These are phyloP conservation scores for Saxidomus purpurata DNA, from an alignment of 1,140 invertebrate species.

Conservation along the genomic window DNA sequence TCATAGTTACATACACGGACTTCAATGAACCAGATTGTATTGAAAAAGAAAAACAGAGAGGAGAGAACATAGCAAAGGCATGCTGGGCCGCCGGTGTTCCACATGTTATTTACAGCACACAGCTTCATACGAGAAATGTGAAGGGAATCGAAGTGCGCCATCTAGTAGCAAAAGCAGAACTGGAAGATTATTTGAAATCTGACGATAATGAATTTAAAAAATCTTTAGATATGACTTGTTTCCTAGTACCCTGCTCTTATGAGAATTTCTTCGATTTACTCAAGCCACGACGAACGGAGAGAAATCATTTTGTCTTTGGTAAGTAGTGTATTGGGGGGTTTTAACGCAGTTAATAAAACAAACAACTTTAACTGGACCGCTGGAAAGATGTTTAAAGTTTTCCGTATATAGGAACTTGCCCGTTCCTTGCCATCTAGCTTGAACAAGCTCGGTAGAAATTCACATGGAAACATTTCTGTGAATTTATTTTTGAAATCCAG, in stretches of 20 bases:
- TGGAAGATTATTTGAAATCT: constrained; percentile 81
- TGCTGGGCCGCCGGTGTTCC: constrained; percentile 73
- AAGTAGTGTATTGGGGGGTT: constrained; percentile 48
- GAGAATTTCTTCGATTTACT: constrained; percentile 78
- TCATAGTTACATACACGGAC: constrained; percentile 80
- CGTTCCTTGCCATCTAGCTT: no score
- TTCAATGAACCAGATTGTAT: constrained; percentile 76
- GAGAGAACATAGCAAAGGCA: constrained; percentile 80
- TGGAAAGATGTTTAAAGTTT: no score
- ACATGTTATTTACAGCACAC: constrained; percentile 82
- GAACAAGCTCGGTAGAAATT: no score
- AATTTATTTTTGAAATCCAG: no score
- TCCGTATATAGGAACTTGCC: no score
- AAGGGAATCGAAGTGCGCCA: constrained; percentile 78
- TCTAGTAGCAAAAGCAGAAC: constrained; percentile 82
- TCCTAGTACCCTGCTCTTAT: constrained; percentile 82
- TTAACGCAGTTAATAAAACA: no score
- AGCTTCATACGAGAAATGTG: constrained; percentile 77
- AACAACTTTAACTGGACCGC: no score
- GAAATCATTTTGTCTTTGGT: constrained; percentile 74
- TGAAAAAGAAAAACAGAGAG: constrained; percentile 78
- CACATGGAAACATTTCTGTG: no score
- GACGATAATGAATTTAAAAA: no score
- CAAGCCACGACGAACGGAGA: constrained; percentile 69
- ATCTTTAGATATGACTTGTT: constrained; percentile 76